Percentiles rank a stretch among this genome's conserved stretches.
phyloP scores from a whole-genome alignment of 2,797 vertebrate species.

The Nasua narica region DNA sequence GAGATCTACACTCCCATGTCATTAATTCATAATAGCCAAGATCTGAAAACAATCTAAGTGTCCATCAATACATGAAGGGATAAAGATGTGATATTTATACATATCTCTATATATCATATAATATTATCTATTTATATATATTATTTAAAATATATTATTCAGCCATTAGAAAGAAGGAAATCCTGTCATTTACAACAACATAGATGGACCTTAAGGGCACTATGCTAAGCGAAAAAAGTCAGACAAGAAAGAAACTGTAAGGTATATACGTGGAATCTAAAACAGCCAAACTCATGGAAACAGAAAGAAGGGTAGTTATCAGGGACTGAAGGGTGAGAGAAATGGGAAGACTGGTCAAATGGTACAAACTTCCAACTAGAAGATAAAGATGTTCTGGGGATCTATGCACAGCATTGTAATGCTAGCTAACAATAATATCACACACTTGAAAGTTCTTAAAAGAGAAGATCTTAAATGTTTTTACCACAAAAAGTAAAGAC shows the following conservation, averaged over 20 bases:
- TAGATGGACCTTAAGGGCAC: not conserved
- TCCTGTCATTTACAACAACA: not conserved
- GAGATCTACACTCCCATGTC: not conserved
- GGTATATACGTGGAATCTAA: not conserved
- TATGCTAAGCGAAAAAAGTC: not conserved
- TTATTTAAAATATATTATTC: not conserved
- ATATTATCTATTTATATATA: too few relatives aligned
- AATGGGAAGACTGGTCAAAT: not conserved
- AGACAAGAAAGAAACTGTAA: not conserved
- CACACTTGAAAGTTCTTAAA: not conserved
- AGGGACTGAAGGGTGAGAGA: not conserved
- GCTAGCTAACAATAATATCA: not conserved
- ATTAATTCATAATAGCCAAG: not conserved
- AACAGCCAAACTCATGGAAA: not conserved
- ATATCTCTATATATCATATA: not conserved
- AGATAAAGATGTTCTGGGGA: not conserved
- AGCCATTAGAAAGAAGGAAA: not conserved
- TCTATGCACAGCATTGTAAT: not conserved
- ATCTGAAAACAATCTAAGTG: not conserved
- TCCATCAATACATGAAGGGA: not conserved
- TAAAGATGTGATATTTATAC: not conserved
- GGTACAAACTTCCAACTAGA: not conserved
- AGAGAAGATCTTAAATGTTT: not conserved
- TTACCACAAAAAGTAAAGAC: not conserved
- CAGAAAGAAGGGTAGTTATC: not conserved